These are phyloP conservation scores for Poliocrania exsul DNA, from an alignment of 2,797 vertebrate species.

Conservation along the genomic window DNA sequence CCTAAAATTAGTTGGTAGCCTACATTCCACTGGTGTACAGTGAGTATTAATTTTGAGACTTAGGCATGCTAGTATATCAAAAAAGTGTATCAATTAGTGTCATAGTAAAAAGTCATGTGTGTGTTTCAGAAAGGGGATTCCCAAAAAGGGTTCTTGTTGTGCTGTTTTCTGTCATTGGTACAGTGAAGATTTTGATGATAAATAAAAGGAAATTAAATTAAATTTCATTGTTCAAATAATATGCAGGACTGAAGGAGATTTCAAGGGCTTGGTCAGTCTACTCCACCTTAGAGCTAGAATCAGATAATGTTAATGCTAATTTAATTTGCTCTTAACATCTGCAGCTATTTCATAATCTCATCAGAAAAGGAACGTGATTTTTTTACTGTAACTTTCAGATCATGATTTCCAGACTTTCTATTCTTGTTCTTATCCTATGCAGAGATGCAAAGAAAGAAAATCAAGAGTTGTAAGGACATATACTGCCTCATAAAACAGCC, in stretches of 20 bases:
- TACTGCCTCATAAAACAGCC: neutral
- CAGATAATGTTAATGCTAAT: neutral
- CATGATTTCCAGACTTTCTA: neutral
- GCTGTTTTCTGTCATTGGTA: conserved; percentile 38
- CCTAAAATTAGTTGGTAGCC: neutral
- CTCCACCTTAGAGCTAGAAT: neutral
- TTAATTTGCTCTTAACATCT: neutral
- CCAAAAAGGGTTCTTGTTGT: neutral
- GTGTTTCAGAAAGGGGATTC: neutral
- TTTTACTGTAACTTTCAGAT: neutral
- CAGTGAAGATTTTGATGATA: conserved; percentile 7
- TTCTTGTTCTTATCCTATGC: neutral
- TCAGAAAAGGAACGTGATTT: neutral
- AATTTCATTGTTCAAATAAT: neutral
- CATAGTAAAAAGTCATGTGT: neutral
- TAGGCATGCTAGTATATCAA: neutral
- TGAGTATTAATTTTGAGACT: neutral
- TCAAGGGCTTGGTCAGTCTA: neutral
- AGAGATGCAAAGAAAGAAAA: neutral
- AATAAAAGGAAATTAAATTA: conserved; percentile 15
- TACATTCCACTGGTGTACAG: neutral
- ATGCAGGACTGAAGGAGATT: neutral
- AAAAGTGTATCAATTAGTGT: neutral
- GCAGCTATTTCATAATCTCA: neutral
- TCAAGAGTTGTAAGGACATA: neutral